Percentiles rank a stretch among this genome's conserved stretches.
These are phyloP conservation scores for Pogonomyrmex barbatus DNA, from an alignment of 1,140 invertebrate genomes.

Conservation along the genomic window DNA sequence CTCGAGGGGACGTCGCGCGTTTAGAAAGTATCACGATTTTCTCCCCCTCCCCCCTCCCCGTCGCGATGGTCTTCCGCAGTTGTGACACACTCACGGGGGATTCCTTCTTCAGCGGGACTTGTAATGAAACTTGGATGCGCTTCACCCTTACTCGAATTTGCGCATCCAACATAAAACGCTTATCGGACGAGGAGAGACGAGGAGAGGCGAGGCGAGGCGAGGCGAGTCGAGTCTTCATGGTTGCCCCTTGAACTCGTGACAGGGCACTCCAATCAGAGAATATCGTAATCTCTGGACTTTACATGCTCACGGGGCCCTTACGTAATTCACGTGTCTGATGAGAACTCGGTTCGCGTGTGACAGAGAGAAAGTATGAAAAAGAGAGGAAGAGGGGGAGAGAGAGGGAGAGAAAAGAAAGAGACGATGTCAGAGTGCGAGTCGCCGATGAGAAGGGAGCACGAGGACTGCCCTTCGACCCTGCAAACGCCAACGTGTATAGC, in stretches of 20 bases:
- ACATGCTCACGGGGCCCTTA: constrained; percentile 68
- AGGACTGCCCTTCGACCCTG: constrained; percentile 73
- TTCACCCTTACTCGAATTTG: constrained; percentile 26
- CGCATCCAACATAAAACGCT: constrained; percentile 7
- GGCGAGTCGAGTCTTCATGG: constrained; percentile 24
- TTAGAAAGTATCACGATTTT: constrained; percentile 8
- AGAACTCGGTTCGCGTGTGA: constrained; percentile 68
- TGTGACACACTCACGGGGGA: not conserved
- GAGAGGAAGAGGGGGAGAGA: not conserved
- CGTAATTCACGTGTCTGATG: constrained; percentile 76
- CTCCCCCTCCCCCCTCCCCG: not conserved
- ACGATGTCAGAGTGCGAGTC: not conserved
- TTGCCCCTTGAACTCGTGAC: constrained; percentile 74
- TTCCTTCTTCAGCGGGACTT: not conserved
- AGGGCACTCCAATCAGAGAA: constrained; percentile 73
- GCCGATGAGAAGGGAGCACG: constrained; percentile 40
- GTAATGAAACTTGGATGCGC: constrained; percentile 35
- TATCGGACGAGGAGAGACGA: constrained; percentile 5
- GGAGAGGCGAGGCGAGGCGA: not conserved
- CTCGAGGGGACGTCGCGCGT: not conserved
- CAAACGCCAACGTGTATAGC: constrained; percentile 63
- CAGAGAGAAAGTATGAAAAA: constrained; percentile 29
- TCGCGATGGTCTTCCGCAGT: constrained; percentile 2
- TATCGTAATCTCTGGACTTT: constrained; percentile 75
- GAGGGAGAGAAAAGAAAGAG: not conserved